Percentiles rank a stretch among this genome's conserved stretches.
Conservation (phyloP, 1,140 invertebrate species). For the Panulirus ornatus region DNA sequence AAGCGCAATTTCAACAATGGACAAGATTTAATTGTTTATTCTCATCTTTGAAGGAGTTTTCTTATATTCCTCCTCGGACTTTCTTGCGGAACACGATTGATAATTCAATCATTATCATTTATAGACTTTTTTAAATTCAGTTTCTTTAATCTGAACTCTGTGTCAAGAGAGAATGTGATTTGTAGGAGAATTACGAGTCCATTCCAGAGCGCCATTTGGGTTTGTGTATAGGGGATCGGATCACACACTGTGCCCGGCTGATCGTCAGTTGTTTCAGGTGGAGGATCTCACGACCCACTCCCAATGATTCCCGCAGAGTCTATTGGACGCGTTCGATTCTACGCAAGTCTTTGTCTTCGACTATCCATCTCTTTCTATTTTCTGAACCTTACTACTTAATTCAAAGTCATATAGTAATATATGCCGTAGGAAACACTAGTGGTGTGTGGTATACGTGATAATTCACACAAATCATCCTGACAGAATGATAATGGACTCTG, state of each 20-base stretch:
- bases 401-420: background rate
- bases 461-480: background rate
- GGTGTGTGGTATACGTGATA: background rate
- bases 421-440: too few relatives aligned
- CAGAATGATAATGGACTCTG: background rate
- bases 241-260: conserved; percentile 70
- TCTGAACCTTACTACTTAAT: too few relatives aligned
- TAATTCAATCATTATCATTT: conserved; percentile 24
- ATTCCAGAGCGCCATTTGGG: conserved; percentile 67
- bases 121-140: background rate
- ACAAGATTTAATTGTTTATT: conserved; percentile 68
- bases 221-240: conserved; percentile 70
- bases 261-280: conserved; percentile 73
- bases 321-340: conserved; percentile 65
- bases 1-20: conserved; percentile 62
- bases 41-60: conserved; percentile 16
- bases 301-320: conserved; percentile 71
- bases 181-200: conserved; percentile 64
- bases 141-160: background rate
- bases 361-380: background rate
- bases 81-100: background rate
- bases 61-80: background rate
- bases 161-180: conserved; percentile 10
- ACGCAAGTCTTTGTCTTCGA: background rate
- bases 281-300: conserved; percentile 71